Evolutionary conservation across 1,140 invertebrate genomes (phyloP).

Genomic region (Chymomyza costata): DNA sequence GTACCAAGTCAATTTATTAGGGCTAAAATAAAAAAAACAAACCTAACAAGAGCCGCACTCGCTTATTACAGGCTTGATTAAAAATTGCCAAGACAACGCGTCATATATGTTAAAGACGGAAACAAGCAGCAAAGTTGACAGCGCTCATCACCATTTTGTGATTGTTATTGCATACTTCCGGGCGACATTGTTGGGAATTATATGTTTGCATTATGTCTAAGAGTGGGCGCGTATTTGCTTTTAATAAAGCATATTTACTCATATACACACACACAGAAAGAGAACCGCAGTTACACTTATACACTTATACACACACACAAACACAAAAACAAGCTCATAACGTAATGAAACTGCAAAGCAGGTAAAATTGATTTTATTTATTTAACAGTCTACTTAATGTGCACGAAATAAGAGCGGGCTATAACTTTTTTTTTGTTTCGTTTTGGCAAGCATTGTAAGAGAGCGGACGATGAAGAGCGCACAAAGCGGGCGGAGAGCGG

Average conservation of each 20-base stretch:
- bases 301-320: too few species aligned
- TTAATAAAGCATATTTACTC: too few species aligned
- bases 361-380: constrained; percentile 69
- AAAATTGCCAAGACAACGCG: constrained; percentile 33
- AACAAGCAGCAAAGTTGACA: not conserved
- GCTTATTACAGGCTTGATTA: constrained; percentile 31
- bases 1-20: too few species aligned
- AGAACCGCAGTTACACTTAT: too few species aligned
- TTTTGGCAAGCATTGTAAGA: too few species aligned
- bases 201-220: not conserved
- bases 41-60: not conserved
- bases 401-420: not conserved
- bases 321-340: too few species aligned
- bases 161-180: constrained; percentile 54
- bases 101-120: constrained; percentile 3
- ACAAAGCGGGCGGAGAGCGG: too few species aligned
- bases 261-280: not conserved
- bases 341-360: constrained; percentile 28
- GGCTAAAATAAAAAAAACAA: not conserved
- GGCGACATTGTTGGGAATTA: constrained; percentile 11
- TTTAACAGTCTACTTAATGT: constrained; percentile 53
- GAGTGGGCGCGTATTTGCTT: too few species aligned
- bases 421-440: constrained; percentile 24
- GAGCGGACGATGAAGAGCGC: too few species aligned
- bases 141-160: constrained; percentile 44